A percentile compares a stretch with the other conserved stretches of the same genome.
Evolutionary conservation across 2,113 vertebrate species (phyloP).

Genomic region (Struthio camelus): DNA sequence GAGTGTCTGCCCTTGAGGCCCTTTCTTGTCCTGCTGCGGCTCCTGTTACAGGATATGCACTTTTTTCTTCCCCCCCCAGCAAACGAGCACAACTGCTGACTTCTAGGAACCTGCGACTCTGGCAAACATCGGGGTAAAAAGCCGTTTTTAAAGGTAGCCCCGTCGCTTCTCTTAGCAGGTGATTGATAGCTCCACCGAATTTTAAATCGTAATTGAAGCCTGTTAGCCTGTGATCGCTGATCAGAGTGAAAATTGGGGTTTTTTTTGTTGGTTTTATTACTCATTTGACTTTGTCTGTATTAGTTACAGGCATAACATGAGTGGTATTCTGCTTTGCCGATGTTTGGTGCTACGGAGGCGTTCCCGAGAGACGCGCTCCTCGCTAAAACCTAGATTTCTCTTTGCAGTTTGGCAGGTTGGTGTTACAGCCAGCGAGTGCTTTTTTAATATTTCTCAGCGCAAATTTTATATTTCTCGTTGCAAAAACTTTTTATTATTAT

Average conservation of each 20-base stretch:
- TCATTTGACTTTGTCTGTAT: conserved; percentile 24
- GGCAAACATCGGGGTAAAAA: not conserved
- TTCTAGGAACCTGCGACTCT: not conserved
- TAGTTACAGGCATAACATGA: conserved; percentile 1
- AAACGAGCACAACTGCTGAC: rapidly evolving
- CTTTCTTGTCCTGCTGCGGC: not conserved
- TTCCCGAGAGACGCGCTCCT: not conserved
- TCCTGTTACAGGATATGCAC: not conserved
- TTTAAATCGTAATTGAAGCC: not conserved
- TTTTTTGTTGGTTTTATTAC: conserved; percentile 39
- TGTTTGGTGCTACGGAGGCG: rapidly evolving
- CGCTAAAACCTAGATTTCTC: not conserved
- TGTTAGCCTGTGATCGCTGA: not conserved
- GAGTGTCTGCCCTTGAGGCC: not conserved
- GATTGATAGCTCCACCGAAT: conserved; percentile 8
- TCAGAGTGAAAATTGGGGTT: not conserved
- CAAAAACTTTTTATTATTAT: conserved; percentile 12
- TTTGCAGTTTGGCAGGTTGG: not conserved
- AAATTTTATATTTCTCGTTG: not conserved
- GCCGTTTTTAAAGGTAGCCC: not conserved
- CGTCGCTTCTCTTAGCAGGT: not conserved
- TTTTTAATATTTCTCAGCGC: not conserved
- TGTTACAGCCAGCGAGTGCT: not conserved
- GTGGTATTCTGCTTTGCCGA: not conserved
- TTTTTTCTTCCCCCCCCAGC: not conserved